Base-by-base conservation (phyloP, 2,888 invertebrate genomes). In the Calameuta idolon region DNA sequence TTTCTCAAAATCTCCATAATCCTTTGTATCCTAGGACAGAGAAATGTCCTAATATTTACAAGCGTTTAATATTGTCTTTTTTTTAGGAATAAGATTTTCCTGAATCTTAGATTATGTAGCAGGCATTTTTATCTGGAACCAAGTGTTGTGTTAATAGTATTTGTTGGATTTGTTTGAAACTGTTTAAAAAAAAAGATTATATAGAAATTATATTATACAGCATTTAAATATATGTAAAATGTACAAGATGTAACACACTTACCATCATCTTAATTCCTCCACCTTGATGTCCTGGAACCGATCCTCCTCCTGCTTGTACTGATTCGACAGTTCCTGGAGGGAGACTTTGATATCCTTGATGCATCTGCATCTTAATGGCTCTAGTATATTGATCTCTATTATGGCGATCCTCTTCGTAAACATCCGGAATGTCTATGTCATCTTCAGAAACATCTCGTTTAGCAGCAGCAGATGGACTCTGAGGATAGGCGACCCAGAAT, bases 41-140 rank as follows among this genome's bases (percentile, higher is more conserved):
- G 3, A 76, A 74, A n/a, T n/a, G 34, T 77, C 80, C 74, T 73
- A 77, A 80, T 77, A 79, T 77, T 81, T 81, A 77, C 31, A 74
- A 74, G 79, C 73, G 23, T 69, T 34, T 77, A 33, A 81, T 76
- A 77, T 68, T 55, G 69, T 75, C 73, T 74, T 82, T 80, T 80
- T 68, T 55, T 31, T 12, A 69, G 81, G 84, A 88, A 83, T 86
- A 85, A 87, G 84, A 85, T 84, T 85, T 81, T 82, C 77, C 81
- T 82, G 86, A 79, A 71, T 80, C 81, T 83, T 81, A 84, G 79
- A 81, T 79, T 83, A 84, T 80, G 86, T 82, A 80, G 83, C 82
- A 82, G 90, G 89, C 85, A 90, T 89, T 90, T 90, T 85, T 82
- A 90, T 90, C 90, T 90, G 90, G 82, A 89, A 90, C 82, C 82